A percentile compares a stretch with the other conserved stretches of the same genome.
Conservation (phyloP, 2,113 vertebrate species). For the Hypomesus transpacificus region DNA sequence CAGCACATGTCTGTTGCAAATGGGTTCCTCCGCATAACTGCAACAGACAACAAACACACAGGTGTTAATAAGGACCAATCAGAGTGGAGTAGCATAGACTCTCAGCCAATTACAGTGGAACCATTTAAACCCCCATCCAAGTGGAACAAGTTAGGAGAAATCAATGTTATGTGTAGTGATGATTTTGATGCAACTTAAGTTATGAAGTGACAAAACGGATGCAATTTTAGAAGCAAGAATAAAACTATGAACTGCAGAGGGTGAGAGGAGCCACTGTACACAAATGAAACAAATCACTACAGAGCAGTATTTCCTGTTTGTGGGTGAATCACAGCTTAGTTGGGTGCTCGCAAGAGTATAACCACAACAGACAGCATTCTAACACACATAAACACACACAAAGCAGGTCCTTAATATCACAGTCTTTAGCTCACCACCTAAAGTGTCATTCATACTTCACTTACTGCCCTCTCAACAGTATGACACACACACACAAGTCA, state of each 20-base stretch:
- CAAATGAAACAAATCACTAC: background rate
- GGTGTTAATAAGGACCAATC: constrained; percentile 14
- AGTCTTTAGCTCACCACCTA: constrained; percentile 9
- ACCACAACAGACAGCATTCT: no score
- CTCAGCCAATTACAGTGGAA: background rate
- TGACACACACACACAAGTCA: constrained; percentile 12
- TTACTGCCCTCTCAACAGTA: constrained; percentile 34
- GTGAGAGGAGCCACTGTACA: no score
- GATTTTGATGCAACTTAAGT: no score
- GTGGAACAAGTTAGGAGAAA: background rate
- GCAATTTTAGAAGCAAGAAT: no score
- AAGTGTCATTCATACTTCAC: constrained; percentile 33
- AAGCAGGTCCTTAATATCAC: constrained; percentile 41
- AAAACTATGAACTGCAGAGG: background rate
- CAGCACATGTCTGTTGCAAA: constrained; percentile 91
- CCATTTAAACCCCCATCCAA: constrained; percentile 17
- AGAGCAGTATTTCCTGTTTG: background rate
- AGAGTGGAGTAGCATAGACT: background rate
- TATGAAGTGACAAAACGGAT: no score
- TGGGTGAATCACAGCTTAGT: constrained; percentile 38
- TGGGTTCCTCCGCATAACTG: constrained; percentile 93
- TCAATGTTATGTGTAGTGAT: no score
- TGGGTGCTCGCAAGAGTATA: constrained; percentile 16
- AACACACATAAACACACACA: constrained; percentile 17
- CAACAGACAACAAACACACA: constrained; percentile 54